Evolutionary conservation across 2,113 vertebrate species (phyloP), one percentile per base, ranked within the genome.

Genomic region (Dendropsophus ebraccatus): DNA sequence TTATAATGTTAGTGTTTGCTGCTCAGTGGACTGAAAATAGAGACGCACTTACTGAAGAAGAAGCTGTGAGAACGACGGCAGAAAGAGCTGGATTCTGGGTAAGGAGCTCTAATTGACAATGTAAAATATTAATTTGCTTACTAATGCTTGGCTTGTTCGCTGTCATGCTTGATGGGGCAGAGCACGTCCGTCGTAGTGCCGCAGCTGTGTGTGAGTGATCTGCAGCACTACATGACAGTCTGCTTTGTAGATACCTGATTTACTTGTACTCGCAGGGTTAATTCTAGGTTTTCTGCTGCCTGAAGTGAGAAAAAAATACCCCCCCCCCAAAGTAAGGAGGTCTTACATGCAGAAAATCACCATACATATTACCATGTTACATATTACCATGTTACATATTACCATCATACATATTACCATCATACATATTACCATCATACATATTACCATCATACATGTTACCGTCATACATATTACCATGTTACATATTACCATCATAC

Each of bases 61-160:
- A 52, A 80, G 76, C 35, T 13, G 37, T 73, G 65, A 81, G 45
- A 25, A 25, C 65, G 30, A 60, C 75, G 56, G 58, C 62, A 25
- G 84, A 56, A 73, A 70, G 52, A 73, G 75, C 45, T n/a, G 47
- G n/a, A 45, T 75, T 85, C 23, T 50, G 50, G 30, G 62, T 86
- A 50, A 80, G 70, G 62, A 72, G 10, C 47, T 79, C 10, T 84
- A 14, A 65, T 30, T 80, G 83, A 13, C 4, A 21, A 41, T 85
- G 67, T 86, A 73, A 86, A 86, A 86, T 86, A 86, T 86, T 86
- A 45, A 86, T 86, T 23, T 72, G 56, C n/a, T 58, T 81, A 80
- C 25, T 37, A 65, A 73, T 52, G 65, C 65, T 80, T 69, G 30
- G 49, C 16, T 73, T 73, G 47, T 54, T 79, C n/a, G 19, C 56